A percentile compares a stretch with the other conserved stretches of the same genome.
These are phyloP conservation scores for Lithobates sylvaticus DNA, from an alignment of 2,797 vertebrate genomes.

Conservation along the genomic window DNA sequence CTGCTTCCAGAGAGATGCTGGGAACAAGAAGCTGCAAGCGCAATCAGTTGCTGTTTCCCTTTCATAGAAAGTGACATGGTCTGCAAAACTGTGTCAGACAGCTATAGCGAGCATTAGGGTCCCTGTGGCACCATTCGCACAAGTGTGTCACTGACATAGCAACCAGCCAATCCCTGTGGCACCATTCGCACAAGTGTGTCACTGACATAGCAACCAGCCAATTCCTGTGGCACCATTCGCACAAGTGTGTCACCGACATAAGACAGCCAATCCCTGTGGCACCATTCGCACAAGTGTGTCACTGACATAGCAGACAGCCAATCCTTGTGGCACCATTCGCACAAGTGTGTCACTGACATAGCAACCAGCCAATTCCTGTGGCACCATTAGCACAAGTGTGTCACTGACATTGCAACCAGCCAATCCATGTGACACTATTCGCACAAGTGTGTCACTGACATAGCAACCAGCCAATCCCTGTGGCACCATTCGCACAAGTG, in stretches of 20 bases:
- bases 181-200: background rate
- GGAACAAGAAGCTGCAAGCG: conserved; percentile 30
- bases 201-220: background rate
- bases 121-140: background rate
- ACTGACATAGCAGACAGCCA: too few species aligned
- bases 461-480: background rate
- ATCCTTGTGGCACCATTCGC: too few species aligned
- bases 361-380: too few species aligned
- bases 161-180: background rate
- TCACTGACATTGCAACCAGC: too few species aligned
- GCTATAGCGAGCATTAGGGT: background rate
- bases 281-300: too few species aligned
- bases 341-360: too few species aligned
- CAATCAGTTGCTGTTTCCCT: background rate
- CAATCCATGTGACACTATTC: too few species aligned
- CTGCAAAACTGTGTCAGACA: background rate
- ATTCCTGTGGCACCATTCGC: background rate
- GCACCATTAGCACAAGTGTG: too few species aligned
- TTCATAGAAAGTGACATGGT: background rate
- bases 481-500: background rate
- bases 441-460: background rate
- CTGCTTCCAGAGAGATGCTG: conserved; percentile 38
- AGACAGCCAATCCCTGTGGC: background rate
- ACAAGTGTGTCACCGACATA: background rate
- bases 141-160: too few species aligned